Percentiles rank a stretch among this genome's conserved stretches.
Evolutionary conservation across 1,140 invertebrate genomes (phyloP).

Genomic region (Ridgeia piscesae): DNA sequence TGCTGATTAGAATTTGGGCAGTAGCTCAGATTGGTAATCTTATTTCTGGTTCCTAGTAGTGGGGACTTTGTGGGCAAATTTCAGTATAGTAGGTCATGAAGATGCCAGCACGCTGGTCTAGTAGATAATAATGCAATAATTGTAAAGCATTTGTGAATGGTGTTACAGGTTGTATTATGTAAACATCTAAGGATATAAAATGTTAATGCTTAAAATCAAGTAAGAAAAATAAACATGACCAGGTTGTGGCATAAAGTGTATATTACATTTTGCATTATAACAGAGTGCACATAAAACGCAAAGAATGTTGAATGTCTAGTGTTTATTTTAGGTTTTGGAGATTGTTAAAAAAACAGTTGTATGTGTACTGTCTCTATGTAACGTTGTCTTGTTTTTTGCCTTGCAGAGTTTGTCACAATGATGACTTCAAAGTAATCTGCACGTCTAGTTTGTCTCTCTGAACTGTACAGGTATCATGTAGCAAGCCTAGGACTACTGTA

Average conservation of each 20-base stretch:
- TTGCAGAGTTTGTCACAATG: background rate
- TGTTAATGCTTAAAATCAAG: background rate
- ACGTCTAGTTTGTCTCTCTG: background rate
- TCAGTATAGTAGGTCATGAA: background rate
- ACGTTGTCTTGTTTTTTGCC: background rate
- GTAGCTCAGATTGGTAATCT: background rate
- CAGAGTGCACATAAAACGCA: background rate
- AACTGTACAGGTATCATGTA: conserved; percentile 5
- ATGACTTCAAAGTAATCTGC: background rate
- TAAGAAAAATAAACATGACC: background rate
- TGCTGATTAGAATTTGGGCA: background rate
- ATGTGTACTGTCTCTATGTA: background rate
- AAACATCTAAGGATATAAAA: background rate
- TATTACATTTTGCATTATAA: background rate
- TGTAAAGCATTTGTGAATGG: background rate
- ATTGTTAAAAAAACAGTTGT: background rate
- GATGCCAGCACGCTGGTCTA: background rate
- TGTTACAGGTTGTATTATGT: background rate
- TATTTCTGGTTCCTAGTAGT: background rate
- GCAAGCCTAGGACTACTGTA: background rate
- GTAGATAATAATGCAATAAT: background rate
- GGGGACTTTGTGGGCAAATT: background rate
- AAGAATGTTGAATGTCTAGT: too few relatives aligned
- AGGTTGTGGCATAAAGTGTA: background rate
- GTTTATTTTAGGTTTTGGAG: background rate